These are phyloP conservation scores for Phrynocephalus vlangalii DNA, from an alignment of 2,797 vertebrate genomes.

Conservation along the genomic window DNA sequence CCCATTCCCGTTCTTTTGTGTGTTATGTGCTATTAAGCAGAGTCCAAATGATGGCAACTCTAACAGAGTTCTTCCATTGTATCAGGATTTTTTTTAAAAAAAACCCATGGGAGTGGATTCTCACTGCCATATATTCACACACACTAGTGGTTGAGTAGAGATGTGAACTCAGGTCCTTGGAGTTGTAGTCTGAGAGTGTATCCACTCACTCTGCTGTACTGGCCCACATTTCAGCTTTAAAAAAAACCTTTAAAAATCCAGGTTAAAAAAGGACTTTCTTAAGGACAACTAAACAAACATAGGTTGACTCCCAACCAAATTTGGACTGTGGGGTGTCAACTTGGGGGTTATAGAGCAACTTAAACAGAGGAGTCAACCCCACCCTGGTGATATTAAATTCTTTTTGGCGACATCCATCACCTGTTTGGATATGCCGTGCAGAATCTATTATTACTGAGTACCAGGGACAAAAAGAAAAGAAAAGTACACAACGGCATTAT, in stretches of 20 bases:
- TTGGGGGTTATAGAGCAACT: background rate
- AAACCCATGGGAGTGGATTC: no score
- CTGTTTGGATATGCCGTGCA: conserved; percentile 35
- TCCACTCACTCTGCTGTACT: no score
- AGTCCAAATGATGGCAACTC: no score
- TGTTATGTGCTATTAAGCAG: no score
- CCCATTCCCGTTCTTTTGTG: no score
- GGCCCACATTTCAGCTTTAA: no score
- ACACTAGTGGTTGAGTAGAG: no score
- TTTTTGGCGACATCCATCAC: conserved; percentile 49
- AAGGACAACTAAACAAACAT: background rate
- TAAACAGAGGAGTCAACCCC: background rate
- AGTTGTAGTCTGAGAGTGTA: no score
- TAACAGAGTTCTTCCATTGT: no score
- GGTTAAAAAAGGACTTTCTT: background rate
- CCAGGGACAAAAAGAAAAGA: conserved; percentile 32
- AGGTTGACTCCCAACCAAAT: conserved; percentile 5
- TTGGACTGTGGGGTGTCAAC: conserved; percentile 31
- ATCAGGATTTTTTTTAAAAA: no score
- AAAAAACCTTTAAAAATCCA: background rate
- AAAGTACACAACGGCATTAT: conserved; percentile 37
- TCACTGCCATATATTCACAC: no score
- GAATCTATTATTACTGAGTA: background rate
- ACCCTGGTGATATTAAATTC: conserved; percentile 11
- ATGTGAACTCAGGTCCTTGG: no score